phyloP scores from a whole-genome alignment of 2,888 invertebrate species.

The Apomyelois bistriatella region DNA sequence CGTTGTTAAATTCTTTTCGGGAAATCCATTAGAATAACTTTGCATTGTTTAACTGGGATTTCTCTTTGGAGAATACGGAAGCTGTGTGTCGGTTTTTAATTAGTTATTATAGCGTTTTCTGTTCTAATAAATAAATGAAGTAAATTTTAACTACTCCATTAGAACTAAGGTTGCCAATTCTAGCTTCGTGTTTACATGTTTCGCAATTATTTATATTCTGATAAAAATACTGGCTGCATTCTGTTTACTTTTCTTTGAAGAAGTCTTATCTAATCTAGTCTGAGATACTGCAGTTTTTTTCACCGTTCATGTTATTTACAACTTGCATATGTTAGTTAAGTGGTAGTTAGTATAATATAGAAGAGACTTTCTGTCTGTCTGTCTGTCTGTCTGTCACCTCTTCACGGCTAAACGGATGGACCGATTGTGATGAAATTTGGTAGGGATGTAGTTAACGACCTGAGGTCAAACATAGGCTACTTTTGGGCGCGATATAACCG shows the following conservation, averaged over 20 bases:
- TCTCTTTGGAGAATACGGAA: slow-evolving; percentile 13
- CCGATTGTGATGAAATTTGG: too few relatives aligned
- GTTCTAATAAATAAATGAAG: not conserved
- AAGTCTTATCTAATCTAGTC: not conserved
- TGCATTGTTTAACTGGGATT: slow-evolving; percentile 26
- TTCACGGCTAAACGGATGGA: too few relatives aligned
- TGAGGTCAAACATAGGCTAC: too few relatives aligned
- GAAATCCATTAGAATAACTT: slow-evolving; percentile 32
- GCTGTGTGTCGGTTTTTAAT: not conserved
- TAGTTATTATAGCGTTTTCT: not conserved
- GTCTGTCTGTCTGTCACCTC: too few relatives aligned
- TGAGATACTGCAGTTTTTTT: not conserved
- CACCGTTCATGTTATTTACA: too few relatives aligned
- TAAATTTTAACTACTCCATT: not conserved
- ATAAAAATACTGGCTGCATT: not conserved
- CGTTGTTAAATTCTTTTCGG: slow-evolving; percentile 30
- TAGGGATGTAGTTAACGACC: too few relatives aligned
- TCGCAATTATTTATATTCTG: not conserved
- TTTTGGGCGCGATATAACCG: too few relatives aligned
- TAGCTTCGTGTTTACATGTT: not conserved
- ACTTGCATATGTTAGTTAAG: too few relatives aligned
- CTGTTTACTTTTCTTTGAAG: not conserved
- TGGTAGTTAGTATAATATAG: too few relatives aligned
- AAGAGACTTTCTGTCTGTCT: too few relatives aligned
- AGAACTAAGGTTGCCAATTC: not conserved